Percentiles rank a stretch among this genome's conserved stretches.
phyloP scores from a whole-genome alignment of 2,113 vertebrate species.

The Phyllostomus hastatus region DNA sequence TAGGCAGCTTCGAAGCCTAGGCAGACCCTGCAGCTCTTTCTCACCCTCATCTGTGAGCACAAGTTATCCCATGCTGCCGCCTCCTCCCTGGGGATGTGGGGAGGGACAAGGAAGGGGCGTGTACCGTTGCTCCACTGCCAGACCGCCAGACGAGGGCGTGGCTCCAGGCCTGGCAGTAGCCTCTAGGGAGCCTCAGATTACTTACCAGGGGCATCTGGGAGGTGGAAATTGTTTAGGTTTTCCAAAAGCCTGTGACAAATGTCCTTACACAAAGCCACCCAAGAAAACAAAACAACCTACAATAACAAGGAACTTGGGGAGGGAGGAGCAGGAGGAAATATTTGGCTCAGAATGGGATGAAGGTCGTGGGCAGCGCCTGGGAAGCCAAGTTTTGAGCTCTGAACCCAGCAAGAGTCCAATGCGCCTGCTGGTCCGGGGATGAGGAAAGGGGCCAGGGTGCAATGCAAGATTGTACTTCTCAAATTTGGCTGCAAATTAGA shows the following conservation, averaged over 20 bases:
- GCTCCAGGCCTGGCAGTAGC: neutral
- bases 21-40: neutral
- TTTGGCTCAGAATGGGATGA: neutral
- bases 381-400: neutral
- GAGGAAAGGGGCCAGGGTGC: neutral
- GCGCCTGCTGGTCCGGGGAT: neutral
- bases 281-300: constrained; percentile 31
- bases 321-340: neutral
- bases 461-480: neutral
- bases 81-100: rapidly evolving
- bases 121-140: neutral
- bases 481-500: neutral
- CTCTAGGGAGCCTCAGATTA: neutral
- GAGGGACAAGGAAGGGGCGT: neutral
- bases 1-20: neutral
- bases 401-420: neutral
- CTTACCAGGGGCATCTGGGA: neutral
- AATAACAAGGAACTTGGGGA: neutral
- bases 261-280: neutral
- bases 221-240: neutral
- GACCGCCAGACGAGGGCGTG: neutral
- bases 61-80: neutral
- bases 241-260: neutral
- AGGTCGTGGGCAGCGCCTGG: neutral
- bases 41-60: constrained; percentile 32